Evolutionary conservation across 2,113 vertebrate genomes (phyloP), one percentile per base, ranked within the genome.

Genomic region (Dendrocopos noguchii): DNA sequence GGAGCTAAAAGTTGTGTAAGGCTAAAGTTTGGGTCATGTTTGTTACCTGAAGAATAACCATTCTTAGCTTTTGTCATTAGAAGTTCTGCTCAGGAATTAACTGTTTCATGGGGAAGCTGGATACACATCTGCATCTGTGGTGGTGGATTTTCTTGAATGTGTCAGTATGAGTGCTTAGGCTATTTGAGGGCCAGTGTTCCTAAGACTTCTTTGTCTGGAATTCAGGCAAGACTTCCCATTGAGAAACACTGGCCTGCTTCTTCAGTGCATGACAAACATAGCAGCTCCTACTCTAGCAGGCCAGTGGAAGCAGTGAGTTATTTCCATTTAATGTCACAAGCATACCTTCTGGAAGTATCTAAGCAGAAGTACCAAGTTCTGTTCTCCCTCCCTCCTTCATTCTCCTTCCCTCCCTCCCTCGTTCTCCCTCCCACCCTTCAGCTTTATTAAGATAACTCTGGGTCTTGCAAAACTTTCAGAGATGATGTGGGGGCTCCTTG

Each of bases 121-220:
- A 78, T 95, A 87, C 88, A 96, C 91, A 87, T 50, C 64, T 70
- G 47, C 24, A 78, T 80, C 61, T 72, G 57, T 52, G 75, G 57
- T 88, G 86, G 16, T 52, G 71, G 44, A 20, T 61, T 87, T 84
- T 84, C 79, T 71, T 86, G 25, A 83, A 12, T n/a, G 70, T 90
- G 34, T 72, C 53, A 53, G 79, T 81, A 61, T 6, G 25, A 88
- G 79, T 55, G 59, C n/a, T 17, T 93, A 86, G 89, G 94, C 97
- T 97, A 97, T 97, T 97, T 96, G 95, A 97, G 96, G 97, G 86
- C 94, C 96, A 29, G 53, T 86, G 88, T 70, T 93, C 97, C 91
- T 94, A 86, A 97, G 92, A 68, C 57, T 59, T 95, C 73, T 87
- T 68, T 61, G 82, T 95, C 91, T 95, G 80, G 61, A 70, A 88